Evolutionary conservation across 2,113 vertebrate genomes (phyloP), one percentile per base, ranked within the genome.

Genomic region (Nothobranchius furzeri): DNA sequence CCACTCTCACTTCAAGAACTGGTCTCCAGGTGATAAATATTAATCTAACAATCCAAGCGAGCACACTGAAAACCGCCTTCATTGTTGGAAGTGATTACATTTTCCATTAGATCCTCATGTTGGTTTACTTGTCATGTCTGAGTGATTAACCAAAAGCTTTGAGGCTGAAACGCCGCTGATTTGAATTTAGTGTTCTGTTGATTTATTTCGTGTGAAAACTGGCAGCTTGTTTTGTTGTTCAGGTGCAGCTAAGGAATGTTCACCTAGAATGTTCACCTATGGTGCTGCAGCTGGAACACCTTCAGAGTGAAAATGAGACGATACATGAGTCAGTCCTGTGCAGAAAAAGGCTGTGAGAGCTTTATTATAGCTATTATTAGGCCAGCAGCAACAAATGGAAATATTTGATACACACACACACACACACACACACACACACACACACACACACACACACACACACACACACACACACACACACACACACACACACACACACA

Each of bases 361-460:
- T 30, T 30, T 30, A 30, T 30, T 30, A 30, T 30, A 30, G 30
- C 30, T 30, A 30, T 30, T 30, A 30, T 3, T 30, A 53, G 54
- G 65, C 78, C 75, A 24, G 46, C 20, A n/a, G 74, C 74, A 47
- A 49, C 56, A 59, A 67, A 76, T 70, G 59, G 82, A 78, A 73
- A 63, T 40, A 72, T 68, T 58, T 51, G 59, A 64, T 58, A 62
- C 61, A n/a, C n/a, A n/a, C n/a, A n/a, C n/a, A n/a, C n/a, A n/a
- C n/a, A n/a, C n/a, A n/a, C n/a, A n/a, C n/a, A n/a, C n/a, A n/a
- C n/a, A 50, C 64, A 68, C 12, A 13, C 67, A 61, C 24, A 68
- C 66, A 59, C 65, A 83, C 74, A 58, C 62, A n/a, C 56, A 65
- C 64, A 68, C 12, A 13, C 67, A 61, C 24, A 68, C 66, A 59